Evolutionary conservation across 2,888 invertebrate species (phyloP).

Genomic region (Stictocephala bisonia): DNA sequence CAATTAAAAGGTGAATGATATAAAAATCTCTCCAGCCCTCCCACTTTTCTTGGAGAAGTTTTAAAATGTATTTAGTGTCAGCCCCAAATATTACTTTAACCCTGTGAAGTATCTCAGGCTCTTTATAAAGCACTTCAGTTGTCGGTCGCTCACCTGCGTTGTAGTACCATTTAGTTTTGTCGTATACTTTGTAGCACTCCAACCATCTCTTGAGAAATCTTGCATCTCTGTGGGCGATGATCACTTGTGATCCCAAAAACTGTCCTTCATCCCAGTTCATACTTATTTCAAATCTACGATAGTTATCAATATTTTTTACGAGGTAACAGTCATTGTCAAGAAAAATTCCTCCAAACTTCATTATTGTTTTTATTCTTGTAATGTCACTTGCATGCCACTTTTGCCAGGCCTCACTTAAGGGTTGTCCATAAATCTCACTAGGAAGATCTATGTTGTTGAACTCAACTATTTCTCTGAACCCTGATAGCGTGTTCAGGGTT

Average conservation of each 20-base stretch:
- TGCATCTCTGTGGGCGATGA: slow-evolving; percentile 59
- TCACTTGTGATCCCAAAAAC: slow-evolving; percentile 37
- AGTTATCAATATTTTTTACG: slow-evolving; percentile 10
- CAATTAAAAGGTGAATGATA: slow-evolving; percentile 63
- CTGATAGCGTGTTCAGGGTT: not conserved
- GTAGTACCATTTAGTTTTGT: slow-evolving; percentile 62
- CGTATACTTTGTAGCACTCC: slow-evolving; percentile 58
- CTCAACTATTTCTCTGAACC: slow-evolving; percentile 29
- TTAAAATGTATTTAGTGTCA: slow-evolving; percentile 58
- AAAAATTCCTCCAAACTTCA: slow-evolving; percentile 39
- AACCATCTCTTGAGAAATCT: slow-evolving; percentile 60
- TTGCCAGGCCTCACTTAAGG: not conserved
- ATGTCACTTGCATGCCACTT: slow-evolving; percentile 31
- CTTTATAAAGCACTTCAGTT: slow-evolving; percentile 59
- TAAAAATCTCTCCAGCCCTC: slow-evolving; percentile 61
- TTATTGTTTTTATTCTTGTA: slow-evolving; percentile 33
- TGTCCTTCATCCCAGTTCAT: slow-evolving; percentile 42
- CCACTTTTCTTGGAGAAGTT: slow-evolving; percentile 58
- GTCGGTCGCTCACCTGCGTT: slow-evolving; percentile 64
- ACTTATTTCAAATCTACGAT: slow-evolving; percentile 34
- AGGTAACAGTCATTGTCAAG: slow-evolving; percentile 37
- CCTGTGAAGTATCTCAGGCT: slow-evolving; percentile 62
- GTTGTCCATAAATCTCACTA: slow-evolving; percentile 42
- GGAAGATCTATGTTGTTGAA: slow-evolving; percentile 33
- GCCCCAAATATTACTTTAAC: slow-evolving; percentile 62